Evolutionary conservation across 2,797 vertebrate species (phyloP).

Genomic region (Triplophysa bombifrons): DNA sequence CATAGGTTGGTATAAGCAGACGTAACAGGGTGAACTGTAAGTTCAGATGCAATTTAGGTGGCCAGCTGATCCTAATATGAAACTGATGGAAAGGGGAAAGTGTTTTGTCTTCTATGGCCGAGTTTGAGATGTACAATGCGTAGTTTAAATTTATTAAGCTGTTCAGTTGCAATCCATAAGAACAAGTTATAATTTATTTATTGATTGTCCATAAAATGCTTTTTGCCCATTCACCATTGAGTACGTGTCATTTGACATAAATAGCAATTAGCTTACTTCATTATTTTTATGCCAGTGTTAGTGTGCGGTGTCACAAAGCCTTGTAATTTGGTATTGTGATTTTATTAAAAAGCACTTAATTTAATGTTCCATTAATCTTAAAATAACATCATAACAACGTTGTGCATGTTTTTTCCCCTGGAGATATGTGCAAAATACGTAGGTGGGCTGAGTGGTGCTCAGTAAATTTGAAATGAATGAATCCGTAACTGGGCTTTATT

Average conservation of each 20-base stretch:
- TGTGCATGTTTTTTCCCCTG: slow-evolving; percentile 9
- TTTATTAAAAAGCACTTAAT: slow-evolving; percentile 37
- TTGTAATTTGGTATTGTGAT: slow-evolving; percentile 3
- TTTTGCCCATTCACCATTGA: slow-evolving; percentile 5
- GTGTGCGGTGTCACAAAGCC: background rate
- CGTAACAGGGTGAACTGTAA: slow-evolving; percentile 51
- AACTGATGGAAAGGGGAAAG: slow-evolving; percentile 42
- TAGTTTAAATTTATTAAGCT: slow-evolving; percentile 1
- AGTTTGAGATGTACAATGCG: slow-evolving; percentile 24
- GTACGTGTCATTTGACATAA: slow-evolving; percentile 1
- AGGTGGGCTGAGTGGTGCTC: slow-evolving; percentile 28
- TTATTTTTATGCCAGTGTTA: background rate
- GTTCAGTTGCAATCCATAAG: background rate
- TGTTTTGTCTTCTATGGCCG: slow-evolving; percentile 43
- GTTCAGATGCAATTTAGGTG: slow-evolving; percentile 56
- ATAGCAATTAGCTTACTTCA: slow-evolving; percentile 19
- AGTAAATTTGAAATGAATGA: slow-evolving; percentile 46
- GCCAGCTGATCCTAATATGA: slow-evolving; percentile 53
- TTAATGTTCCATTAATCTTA: slow-evolving; percentile 40
- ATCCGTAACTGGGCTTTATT: slow-evolving; percentile 66
- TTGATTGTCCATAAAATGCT: slow-evolving; percentile 16
- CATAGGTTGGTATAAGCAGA: slow-evolving; percentile 32
- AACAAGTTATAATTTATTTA: slow-evolving; percentile 37
- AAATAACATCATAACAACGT: slow-evolving; percentile 28
- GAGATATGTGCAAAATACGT: slow-evolving; percentile 8